Evolutionary conservation across 2,113 vertebrate species (phyloP), one percentile per base, ranked within the genome.

Genomic region (Coptodon rendalli): DNA sequence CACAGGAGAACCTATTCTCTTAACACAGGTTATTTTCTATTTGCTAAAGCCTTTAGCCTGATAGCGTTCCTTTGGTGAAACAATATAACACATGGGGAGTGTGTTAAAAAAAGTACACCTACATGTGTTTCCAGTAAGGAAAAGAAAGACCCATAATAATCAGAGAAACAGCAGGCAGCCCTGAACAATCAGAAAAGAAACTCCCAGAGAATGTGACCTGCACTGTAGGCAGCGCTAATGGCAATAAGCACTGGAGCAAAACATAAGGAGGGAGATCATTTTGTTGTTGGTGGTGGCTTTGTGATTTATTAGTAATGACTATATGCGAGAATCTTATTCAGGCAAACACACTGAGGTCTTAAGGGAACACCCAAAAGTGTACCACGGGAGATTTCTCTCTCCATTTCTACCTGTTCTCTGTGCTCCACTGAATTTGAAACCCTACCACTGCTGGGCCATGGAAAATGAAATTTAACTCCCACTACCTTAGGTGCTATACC

Each of bases 41-140:
- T 68, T 82, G 24, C 9, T 36, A 24, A 50, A 66, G 22, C 40
- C 34, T 78, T 86, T 82, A 27, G 19, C 50, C 50, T 88, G 68
- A 93, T 90, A 52, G 86, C 45, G 78, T 92, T 92, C 89, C 89
- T 92, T 95, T 85, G 56, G 86, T 54, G 83, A 88, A 90, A 94
- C 84, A 85, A 83, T 66, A 92, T 89, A 87, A 92, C 83, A 91
- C 89, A 89, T 29, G 59, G 81, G 34, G 9, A 82, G 31, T 71
- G 31, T 63, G 31, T 36, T n/a, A 5, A 78, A 82, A 36, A 68
- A 22, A 68, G 63, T 29, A 85, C 80, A 90, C 80, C 81, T 89
- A 78, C 57, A 50, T 54, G 87, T 91, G 88, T 86, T 76, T 81
- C 76, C 86, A 82, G 79, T n/a, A 79, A 82, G 84, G 57, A 86